phyloP scores from a whole-genome alignment of 1,140 invertebrate species.

The Vollenhovia emeryi region DNA sequence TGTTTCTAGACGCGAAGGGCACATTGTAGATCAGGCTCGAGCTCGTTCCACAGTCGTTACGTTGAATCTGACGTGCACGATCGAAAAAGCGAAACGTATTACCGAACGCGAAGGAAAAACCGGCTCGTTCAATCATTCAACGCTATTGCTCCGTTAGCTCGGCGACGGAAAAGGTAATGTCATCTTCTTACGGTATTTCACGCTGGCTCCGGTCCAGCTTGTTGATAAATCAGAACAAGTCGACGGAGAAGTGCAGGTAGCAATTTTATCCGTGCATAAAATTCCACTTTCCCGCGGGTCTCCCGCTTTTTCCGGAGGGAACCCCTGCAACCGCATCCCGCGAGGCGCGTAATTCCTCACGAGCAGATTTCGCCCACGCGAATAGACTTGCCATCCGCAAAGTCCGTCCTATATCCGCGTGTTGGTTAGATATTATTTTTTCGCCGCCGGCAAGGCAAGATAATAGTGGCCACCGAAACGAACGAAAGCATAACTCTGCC shows the following conservation, averaged over 20 bases:
- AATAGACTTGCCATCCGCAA: slow-evolving; percentile 30
- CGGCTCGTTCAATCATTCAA: neutral
- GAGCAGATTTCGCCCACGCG: slow-evolving; percentile 12
- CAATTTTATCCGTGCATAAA: slow-evolving; percentile 53
- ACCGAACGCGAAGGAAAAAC: neutral
- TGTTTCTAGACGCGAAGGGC: too few relatives aligned
- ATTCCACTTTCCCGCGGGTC: slow-evolving; percentile 6
- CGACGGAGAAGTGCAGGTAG: slow-evolving; percentile 35
- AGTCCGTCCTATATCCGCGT: slow-evolving; percentile 60
- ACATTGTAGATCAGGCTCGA: too few relatives aligned
- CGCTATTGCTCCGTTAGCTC: slow-evolving; percentile 18
- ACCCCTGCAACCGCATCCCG: neutral
- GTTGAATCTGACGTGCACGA: neutral
- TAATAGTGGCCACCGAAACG: slow-evolving; percentile 67
- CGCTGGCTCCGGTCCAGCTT: slow-evolving; percentile 37
- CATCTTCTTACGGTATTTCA: slow-evolving; percentile 8
- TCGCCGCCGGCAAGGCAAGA: slow-evolving; percentile 69
- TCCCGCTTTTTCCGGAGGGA: neutral
- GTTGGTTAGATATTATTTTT: slow-evolving; percentile 73
- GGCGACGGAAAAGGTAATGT: slow-evolving; percentile 1
- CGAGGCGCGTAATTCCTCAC: slow-evolving; percentile 6
- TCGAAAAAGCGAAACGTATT: neutral
- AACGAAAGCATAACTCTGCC: slow-evolving; percentile 78
- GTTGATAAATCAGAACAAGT: slow-evolving; percentile 49
- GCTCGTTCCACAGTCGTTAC: neutral